Conservation (phyloP, 1,140 invertebrate species). For the Oscheius sp. region DNA sequence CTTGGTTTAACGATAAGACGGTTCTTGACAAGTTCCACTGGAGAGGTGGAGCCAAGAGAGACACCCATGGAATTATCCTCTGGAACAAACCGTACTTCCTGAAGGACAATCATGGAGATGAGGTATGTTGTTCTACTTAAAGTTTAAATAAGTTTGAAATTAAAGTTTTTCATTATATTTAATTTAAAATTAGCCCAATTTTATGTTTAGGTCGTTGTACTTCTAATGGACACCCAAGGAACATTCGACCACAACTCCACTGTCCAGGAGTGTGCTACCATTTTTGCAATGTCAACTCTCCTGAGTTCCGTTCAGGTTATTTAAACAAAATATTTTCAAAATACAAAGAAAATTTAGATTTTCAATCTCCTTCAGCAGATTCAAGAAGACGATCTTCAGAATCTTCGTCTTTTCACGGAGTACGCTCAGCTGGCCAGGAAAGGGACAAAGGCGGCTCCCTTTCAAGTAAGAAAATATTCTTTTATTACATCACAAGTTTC, state of each 20-base stretch:
- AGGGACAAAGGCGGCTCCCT: no score
- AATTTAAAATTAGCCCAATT: neutral
- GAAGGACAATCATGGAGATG: neutral
- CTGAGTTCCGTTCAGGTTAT: neutral
- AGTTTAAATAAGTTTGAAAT: neutral
- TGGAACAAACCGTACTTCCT: neutral
- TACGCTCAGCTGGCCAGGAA: constrained; percentile 8
- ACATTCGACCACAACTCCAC: constrained; percentile 4
- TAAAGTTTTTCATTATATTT: neutral
- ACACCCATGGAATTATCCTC: neutral
- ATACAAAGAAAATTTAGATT: no score
- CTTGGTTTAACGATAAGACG: neutral
- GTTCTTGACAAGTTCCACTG: constrained; percentile 1
- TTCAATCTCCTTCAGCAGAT: neutral
- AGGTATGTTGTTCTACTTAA: neutral
- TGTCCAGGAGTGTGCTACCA: constrained; percentile 3
- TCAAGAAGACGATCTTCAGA: constrained; percentile 3
- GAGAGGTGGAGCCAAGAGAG: neutral
- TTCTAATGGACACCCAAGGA: constrained; percentile 1
- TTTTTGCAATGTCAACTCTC: neutral
- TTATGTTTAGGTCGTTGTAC: neutral
- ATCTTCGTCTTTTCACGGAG: constrained; percentile 1
- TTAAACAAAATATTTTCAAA: no score
- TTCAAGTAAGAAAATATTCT: no score
- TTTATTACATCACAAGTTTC: no score